A percentile compares a stretch with the other conserved stretches of the same genome.
Evolutionary conservation across 2,113 vertebrate species (phyloP).

Genomic region (Sturnira hondurensis): DNA sequence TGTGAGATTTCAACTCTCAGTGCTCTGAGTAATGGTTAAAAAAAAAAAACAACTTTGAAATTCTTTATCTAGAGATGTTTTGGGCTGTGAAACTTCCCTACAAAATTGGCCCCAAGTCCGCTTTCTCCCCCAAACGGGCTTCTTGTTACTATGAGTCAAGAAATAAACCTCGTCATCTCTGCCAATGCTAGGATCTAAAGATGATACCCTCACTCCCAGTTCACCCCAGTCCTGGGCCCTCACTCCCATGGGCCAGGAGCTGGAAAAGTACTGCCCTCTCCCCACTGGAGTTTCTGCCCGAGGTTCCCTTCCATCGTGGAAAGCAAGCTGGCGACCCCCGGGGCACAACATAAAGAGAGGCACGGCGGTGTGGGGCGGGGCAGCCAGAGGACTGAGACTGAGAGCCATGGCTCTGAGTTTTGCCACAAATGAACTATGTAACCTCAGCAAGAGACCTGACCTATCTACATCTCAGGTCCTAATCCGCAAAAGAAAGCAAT

Average conservation of each 20-base stretch:
- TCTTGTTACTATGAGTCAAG: not conserved
- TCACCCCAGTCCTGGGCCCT: not conserved
- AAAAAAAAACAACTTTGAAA: not conserved
- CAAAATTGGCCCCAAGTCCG: not conserved
- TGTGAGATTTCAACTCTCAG: conserved; percentile 6
- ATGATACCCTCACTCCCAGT: not conserved
- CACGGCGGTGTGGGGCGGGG: fast-evolving
- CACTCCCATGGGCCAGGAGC: not conserved
- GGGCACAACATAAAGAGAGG: not conserved
- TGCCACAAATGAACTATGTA: not conserved
- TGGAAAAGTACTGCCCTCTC: not conserved
- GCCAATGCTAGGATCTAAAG: not conserved
- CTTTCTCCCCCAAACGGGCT: not conserved
- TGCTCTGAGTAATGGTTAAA: not conserved
- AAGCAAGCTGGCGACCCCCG: not conserved
- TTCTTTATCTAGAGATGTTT: not conserved
- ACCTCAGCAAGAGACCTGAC: not conserved
- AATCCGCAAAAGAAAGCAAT: not conserved
- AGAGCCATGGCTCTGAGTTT: not conserved
- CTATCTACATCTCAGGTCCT: not conserved
- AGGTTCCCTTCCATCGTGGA: not conserved
- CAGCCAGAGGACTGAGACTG: not conserved
- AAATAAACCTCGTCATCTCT: not conserved
- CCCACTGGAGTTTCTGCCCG: not conserved
- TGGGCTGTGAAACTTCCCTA: conserved; percentile 1